These are phyloP conservation scores for Trichopoda pennipes DNA, from an alignment of 2,888 invertebrate genomes.

Conservation along the genomic window DNA sequence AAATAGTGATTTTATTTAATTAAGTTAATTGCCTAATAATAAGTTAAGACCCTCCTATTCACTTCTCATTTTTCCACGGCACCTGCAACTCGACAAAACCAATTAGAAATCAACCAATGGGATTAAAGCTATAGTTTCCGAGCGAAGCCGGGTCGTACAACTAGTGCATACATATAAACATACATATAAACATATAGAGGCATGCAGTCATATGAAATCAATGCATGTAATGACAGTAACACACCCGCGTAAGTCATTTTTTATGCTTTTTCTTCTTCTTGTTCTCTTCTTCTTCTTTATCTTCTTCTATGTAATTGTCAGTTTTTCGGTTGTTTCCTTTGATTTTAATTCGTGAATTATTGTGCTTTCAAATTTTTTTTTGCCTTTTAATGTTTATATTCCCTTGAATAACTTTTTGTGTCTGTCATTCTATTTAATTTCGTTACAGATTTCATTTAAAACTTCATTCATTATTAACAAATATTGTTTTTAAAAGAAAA, in stretches of 20 bases:
- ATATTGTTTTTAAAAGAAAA: slow-evolving; percentile 32
- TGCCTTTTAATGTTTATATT: neutral
- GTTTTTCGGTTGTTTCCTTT: slow-evolving; percentile 16
- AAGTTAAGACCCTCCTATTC: no score
- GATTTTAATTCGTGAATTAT: slow-evolving; percentile 40
- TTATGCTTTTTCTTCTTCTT: neutral
- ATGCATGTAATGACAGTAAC: slow-evolving; percentile 46
- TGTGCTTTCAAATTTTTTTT: neutral
- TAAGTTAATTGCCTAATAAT: no score
- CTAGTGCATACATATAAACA: no score
- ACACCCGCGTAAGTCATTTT: slow-evolving; percentile 26
- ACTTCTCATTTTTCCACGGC: no score
- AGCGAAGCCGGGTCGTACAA: no score
- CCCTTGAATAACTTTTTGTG: neutral
- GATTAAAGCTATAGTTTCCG: no score
- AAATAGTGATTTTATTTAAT: no score
- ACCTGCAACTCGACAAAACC: no score
- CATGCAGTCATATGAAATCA: neutral
- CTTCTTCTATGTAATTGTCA: slow-evolving; percentile 14
- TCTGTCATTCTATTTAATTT: slow-evolving; percentile 13
- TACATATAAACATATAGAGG: neutral
- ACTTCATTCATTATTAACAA: slow-evolving; percentile 48
- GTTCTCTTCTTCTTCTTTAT: slow-evolving; percentile 4
- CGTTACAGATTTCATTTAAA: slow-evolving; percentile 21
- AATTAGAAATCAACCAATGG: no score